Conservation (phyloP, 2,113 vertebrate genomes). For the Phoxinus phoxinus region DNA sequence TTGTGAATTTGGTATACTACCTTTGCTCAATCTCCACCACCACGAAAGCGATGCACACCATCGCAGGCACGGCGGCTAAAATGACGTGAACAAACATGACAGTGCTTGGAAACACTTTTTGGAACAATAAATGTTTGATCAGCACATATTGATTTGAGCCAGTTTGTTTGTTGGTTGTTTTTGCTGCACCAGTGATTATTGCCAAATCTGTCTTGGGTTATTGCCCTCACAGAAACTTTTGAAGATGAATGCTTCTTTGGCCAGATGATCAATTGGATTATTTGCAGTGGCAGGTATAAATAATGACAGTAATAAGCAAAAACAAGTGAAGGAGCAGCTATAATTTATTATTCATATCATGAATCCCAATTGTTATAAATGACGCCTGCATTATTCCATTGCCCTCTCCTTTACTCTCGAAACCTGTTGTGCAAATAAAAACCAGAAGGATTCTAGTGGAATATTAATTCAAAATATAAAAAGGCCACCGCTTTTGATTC, state of each 20-base stretch:
- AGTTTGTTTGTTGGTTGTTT: background rate
- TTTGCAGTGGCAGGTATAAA: conserved; percentile 12
- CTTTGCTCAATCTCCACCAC: conserved; percentile 36
- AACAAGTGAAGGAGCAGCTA: conserved; percentile 24
- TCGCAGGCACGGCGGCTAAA: background rate
- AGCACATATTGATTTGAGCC: conserved; percentile 37
- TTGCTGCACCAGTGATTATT: conserved; percentile 24
- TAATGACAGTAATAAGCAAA: conserved; percentile 42
- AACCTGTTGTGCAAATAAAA: background rate
- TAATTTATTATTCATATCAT: conserved; percentile 49
- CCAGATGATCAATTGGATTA: conserved; percentile 23
- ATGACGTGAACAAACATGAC: conserved; percentile 19
- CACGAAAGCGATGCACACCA: conserved; percentile 13
- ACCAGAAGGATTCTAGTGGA: background rate
- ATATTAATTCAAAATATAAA: background rate
- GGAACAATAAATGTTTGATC: conserved; percentile 37
- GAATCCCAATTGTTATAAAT: conserved; percentile 38
- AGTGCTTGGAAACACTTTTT: conserved; percentile 25
- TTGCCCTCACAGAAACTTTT: conserved; percentile 14
- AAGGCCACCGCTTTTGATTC: background rate
- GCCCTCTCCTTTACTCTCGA: conserved; percentile 12
- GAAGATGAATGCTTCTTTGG: background rate
- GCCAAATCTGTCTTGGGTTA: background rate
- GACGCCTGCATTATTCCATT: conserved; percentile 12
- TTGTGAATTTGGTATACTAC: conserved; percentile 23